phyloP scores from a whole-genome alignment of 2,888 invertebrate species.

The Chymomyza caudatula region DNA sequence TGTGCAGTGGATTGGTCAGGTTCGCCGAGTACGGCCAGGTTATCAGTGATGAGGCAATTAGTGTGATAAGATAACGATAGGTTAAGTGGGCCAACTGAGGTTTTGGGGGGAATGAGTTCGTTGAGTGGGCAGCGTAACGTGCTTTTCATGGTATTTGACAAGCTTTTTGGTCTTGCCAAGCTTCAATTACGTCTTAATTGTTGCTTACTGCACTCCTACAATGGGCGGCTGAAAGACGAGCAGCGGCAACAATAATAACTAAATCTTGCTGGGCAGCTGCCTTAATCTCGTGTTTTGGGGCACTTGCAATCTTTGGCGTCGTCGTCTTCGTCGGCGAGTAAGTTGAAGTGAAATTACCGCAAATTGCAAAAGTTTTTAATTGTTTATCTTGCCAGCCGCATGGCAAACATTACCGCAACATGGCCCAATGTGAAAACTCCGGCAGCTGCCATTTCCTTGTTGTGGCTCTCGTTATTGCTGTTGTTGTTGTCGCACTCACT shows the following conservation, averaged over 20 bases:
- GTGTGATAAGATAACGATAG: constrained; percentile 16
- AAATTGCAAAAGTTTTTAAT: constrained; percentile 74
- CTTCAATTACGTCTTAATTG: not conserved
- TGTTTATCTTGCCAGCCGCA: constrained; percentile 62
- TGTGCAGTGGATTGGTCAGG: constrained; percentile 25
- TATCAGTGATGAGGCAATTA: constrained; percentile 24
- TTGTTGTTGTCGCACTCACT: not conserved
- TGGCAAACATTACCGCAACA: constrained; percentile 65
- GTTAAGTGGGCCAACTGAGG: not conserved
- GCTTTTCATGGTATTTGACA: not conserved
- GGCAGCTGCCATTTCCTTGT: not conserved
- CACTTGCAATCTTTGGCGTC: constrained; percentile 27
- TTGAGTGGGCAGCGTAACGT: constrained; percentile 1
- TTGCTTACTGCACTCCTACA: not conserved
- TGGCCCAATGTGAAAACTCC: constrained; percentile 37
- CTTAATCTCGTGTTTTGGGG: constrained; percentile 3
- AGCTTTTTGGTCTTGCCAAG: not conserved
- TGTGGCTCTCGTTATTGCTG: constrained; percentile 3
- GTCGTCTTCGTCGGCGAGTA: constrained; percentile 8
- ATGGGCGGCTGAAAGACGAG: not conserved
- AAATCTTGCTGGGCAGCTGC: not conserved
- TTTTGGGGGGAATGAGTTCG: constrained; percentile 2
- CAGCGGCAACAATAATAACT: too few species aligned
- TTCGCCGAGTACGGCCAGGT: not conserved
- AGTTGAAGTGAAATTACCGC: constrained; percentile 62